A percentile compares a stretch with the other conserved stretches of the same genome.
Conservation (phyloP, 2,888 invertebrate genomes). For the Hydriomena furcata region DNA sequence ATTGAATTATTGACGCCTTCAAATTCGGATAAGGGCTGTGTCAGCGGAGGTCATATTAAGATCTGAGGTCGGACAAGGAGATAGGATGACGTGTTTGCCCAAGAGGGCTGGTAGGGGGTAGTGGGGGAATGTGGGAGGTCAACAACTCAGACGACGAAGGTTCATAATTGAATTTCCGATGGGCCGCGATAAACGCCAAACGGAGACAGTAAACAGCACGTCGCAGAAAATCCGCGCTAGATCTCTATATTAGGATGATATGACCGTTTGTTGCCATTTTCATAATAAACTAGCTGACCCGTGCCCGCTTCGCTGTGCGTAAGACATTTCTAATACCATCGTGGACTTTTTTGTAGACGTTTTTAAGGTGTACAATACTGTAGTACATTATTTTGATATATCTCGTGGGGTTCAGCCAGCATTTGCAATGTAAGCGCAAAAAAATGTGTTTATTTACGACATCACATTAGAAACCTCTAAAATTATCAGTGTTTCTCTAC, state of each 20-base stretch:
- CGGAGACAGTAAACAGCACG: conserved; percentile 57
- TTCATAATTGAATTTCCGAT: conserved; percentile 66
- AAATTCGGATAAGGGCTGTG: conserved; percentile 33
- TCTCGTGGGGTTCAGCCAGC: too few species aligned
- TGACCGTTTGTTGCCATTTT: not conserved
- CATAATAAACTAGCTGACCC: too few species aligned
- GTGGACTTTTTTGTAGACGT: too few species aligned
- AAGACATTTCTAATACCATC: too few species aligned
- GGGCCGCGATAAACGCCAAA: conserved; percentile 59
- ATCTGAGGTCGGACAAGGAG: conserved; percentile 37
- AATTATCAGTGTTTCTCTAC: too few species aligned
- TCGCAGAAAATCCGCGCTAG: conserved; percentile 51
- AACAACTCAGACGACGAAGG: conserved; percentile 48
- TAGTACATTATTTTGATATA: too few species aligned
- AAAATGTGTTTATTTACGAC: too few species aligned
- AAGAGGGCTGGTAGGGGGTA: conserved; percentile 30
- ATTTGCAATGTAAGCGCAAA: too few species aligned
- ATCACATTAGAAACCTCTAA: too few species aligned
- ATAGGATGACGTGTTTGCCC: conserved; percentile 41
- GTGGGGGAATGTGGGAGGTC: conserved; percentile 36
- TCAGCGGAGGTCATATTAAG: conserved; percentile 41
- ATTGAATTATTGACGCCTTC: conserved; percentile 37
- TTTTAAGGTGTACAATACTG: too few species aligned
- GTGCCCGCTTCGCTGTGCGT: too few species aligned
- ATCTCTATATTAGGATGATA: conserved; percentile 48